phyloP scores from a whole-genome alignment of 2,113 vertebrate genomes.

The Syrrhaptes paradoxus region DNA sequence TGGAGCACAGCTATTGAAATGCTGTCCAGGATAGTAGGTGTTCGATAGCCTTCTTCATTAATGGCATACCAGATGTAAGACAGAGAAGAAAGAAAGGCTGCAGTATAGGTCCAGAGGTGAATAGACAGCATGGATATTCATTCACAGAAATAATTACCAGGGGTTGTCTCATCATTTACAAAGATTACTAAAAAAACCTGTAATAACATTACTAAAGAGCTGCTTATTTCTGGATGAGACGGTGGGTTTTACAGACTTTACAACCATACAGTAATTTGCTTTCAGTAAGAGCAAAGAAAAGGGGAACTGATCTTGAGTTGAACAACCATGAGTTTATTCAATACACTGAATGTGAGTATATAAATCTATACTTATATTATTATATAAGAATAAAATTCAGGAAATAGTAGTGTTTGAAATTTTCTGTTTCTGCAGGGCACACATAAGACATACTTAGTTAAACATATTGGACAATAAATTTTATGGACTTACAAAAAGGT shows the following conservation, averaged over 20 bases:
- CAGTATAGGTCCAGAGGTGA: not conserved
- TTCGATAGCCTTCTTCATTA: not conserved
- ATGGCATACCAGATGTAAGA: not conserved
- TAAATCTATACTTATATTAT: not conserved
- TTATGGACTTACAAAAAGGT: not conserved
- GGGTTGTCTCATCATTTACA: not conserved
- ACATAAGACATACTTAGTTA: not conserved
- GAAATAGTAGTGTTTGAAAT: not conserved
- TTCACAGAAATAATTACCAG: not conserved
- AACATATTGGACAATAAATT: not conserved
- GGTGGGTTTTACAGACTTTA: not conserved
- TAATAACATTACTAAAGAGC: not conserved
- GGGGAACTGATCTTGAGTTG: not conserved
- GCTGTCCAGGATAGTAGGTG: not conserved
- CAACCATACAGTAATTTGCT: not conserved
- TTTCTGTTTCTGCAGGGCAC: not conserved
- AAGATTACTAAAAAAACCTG: not conserved
- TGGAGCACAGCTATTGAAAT: not conserved
- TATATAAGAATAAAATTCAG: not conserved
- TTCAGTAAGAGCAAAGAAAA: not conserved
- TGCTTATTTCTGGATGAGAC: not conserved
- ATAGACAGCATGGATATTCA: not conserved
- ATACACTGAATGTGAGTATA: not conserved
- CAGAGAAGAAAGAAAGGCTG: not conserved
- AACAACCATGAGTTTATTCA: not conserved